These are phyloP conservation scores for Pangasius mekongensis DNA, from an alignment of 2,797 vertebrate species.

Conservation along the genomic window DNA sequence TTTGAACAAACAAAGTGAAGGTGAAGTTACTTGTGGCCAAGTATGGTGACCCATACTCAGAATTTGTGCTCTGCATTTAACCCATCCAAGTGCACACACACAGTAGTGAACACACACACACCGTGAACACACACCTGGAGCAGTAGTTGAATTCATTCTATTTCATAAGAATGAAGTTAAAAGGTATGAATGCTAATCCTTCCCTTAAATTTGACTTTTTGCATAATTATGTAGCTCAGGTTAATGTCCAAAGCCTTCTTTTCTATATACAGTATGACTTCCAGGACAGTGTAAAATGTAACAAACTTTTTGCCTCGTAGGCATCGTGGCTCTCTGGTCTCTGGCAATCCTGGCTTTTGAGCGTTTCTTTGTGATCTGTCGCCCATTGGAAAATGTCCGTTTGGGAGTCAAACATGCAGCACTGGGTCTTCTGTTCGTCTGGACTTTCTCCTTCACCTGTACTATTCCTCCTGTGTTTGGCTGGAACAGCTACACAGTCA, in stretches of 20 bases:
- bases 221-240: neutral
- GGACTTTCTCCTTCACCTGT: slow-evolving; percentile 89
- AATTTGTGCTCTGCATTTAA: too few species aligned
- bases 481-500: slow-evolving; percentile 91
- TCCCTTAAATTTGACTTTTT: neutral
- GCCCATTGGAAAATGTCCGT: slow-evolving; percentile 77
- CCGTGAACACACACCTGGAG: too few species aligned
- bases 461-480: slow-evolving; percentile 86
- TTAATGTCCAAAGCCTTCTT: neutral
- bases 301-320: slow-evolving; percentile 63
- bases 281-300: neutral
- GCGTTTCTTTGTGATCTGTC: slow-evolving; percentile 85
- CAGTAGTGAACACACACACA: too few species aligned
- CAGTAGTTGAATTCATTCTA: neutral
- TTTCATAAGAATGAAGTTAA: neutral
- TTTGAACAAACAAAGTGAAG: neutral
- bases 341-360: slow-evolving; percentile 88
- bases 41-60: too few species aligned
- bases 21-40: too few species aligned
- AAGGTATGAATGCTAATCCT: neutral
- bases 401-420: slow-evolving; percentile 78
- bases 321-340: slow-evolving; percentile 91
- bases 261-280: neutral
- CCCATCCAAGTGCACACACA: too few species aligned
- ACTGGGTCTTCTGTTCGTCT: slow-evolving; percentile 84